A percentile compares a stretch with the other conserved stretches of the same genome.
Conservation (phyloP, 1,140 invertebrate species). For the Drosophila pandora region DNA sequence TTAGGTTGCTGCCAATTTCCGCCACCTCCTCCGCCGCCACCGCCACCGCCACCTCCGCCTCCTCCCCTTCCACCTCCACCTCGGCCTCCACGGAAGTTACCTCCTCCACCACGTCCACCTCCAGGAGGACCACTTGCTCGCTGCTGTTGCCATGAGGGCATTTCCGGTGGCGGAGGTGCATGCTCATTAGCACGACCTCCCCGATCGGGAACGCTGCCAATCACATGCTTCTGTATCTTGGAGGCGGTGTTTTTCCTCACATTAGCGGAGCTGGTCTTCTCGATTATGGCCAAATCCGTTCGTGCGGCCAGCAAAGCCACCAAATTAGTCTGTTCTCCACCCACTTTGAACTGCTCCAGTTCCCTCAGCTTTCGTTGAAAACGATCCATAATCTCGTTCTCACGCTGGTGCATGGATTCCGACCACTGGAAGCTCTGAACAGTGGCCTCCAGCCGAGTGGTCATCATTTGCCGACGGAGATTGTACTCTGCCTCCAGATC, state of each 20-base stretch:
- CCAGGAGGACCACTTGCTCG: conserved; percentile 69
- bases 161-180: conserved; percentile 96
- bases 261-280: conserved; percentile 93
- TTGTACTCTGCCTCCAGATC: conserved; percentile 92
- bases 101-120: conserved; percentile 55
- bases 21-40: conserved; percentile 35
- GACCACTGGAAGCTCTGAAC: conserved; percentile 98
- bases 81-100: conserved; percentile 50
- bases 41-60: conserved; percentile 32
- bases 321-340: conserved; percentile 87
- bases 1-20: conserved; percentile 54
- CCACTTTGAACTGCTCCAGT: conserved; percentile 84
- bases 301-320: conserved; percentile 92
- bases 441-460: conserved; percentile 96
- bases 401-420: conserved; percentile 89
- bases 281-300: conserved; percentile 91
- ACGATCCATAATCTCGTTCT: conserved; percentile 88
- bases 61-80: conserved; percentile 43
- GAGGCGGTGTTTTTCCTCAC: conserved; percentile 92
- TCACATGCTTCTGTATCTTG: conserved; percentile 93
- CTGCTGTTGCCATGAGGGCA: conserved; percentile 93
- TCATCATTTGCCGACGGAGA: conserved; percentile 92
- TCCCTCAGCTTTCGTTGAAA: conserved; percentile 88
- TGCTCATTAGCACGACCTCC: conserved; percentile 95
- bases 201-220: conserved; percentile 93